phyloP scores from a whole-genome alignment of 2,113 vertebrate species.

The Silurus meridionalis region DNA sequence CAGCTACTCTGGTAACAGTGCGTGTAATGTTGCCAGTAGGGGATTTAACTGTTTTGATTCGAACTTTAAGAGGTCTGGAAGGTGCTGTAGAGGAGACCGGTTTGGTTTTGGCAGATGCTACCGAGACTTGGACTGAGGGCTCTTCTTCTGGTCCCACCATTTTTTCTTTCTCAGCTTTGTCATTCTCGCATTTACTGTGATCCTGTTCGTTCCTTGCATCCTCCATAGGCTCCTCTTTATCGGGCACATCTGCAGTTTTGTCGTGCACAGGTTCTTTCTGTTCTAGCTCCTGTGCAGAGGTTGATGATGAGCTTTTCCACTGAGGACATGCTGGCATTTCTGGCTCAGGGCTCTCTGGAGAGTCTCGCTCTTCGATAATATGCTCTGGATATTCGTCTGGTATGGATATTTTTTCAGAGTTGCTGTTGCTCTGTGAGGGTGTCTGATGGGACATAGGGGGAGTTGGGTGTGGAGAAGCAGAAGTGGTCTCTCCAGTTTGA shows the following conservation, averaged over 20 bases:
- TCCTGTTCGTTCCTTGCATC: not conserved
- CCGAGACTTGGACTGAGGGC: not conserved
- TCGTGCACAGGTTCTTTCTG: slow-evolving; percentile 26
- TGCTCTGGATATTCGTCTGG: slow-evolving; percentile 71
- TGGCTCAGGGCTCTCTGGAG: slow-evolving; percentile 78
- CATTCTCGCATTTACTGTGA: not conserved
- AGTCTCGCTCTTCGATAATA: slow-evolving; percentile 77
- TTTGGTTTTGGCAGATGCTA: slow-evolving; percentile 11
- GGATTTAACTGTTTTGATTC: slow-evolving; percentile 93
- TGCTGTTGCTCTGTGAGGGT: not conserved
- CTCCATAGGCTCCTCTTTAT: slow-evolving; percentile 55
- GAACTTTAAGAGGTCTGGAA: slow-evolving; percentile 84
- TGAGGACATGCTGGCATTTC: slow-evolving; percentile 57
- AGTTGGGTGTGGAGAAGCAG: slow-evolving; percentile 26
- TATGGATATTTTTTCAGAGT: slow-evolving; percentile 33
- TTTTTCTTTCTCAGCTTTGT: slow-evolving; percentile 59
- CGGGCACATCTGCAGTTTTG: fast-evolving
- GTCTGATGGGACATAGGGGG: slow-evolving; percentile 5
- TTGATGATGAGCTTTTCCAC: slow-evolving; percentile 43
- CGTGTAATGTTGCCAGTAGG: slow-evolving; percentile 81
- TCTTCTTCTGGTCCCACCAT: slow-evolving; percentile 60
- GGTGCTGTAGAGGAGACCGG: slow-evolving; percentile 51
- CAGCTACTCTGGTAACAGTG: slow-evolving; percentile 79
- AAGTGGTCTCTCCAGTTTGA: slow-evolving; percentile 43
- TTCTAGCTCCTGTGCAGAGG: slow-evolving; percentile 34